A percentile compares a stretch with the other conserved stretches of the same genome.
Conservation (phyloP, 2,888 invertebrate genomes). For the Sepioteuthis lessoniana region DNA sequence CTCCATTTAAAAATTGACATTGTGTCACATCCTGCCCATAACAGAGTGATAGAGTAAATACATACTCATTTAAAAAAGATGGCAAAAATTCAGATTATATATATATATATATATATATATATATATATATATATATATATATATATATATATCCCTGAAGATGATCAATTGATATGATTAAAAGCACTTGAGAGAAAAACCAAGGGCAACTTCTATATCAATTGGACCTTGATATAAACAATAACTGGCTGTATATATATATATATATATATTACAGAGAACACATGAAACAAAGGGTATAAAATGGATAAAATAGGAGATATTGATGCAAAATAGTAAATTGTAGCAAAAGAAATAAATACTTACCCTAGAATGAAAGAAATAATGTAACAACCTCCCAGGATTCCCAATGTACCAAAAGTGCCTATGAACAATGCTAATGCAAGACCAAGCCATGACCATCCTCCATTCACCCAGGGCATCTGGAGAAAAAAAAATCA, state of each 20-base stretch:
- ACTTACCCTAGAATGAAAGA: slow-evolving; percentile 63
- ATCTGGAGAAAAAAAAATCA: slow-evolving; percentile 57
- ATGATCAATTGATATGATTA: too few relatives aligned
- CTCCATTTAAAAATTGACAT: too few relatives aligned
- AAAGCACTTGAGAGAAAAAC: too few relatives aligned
- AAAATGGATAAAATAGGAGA: background rate
- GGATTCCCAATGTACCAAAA: slow-evolving; percentile 64
- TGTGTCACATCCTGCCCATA: too few relatives aligned
- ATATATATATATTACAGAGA: background rate
- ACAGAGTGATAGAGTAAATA: too few relatives aligned
- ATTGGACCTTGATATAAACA: too few relatives aligned
- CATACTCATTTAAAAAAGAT: too few relatives aligned
- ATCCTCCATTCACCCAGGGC: slow-evolving; percentile 54
- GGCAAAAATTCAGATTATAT: too few relatives aligned
- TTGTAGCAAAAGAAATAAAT: background rate
- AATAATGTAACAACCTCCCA: slow-evolving; percentile 58
- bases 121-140: too few relatives aligned
- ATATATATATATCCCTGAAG: too few relatives aligned
- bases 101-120: too few relatives aligned
- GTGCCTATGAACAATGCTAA: slow-evolving; percentile 60
- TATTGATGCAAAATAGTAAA: background rate
- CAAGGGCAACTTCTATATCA: too few relatives aligned
- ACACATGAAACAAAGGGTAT: background rate
- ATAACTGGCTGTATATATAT: background rate
- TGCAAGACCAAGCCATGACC: slow-evolving; percentile 63